phyloP scores from a whole-genome alignment of 2,797 vertebrate genomes.

The Microctenopoma stevenorrisi region DNA sequence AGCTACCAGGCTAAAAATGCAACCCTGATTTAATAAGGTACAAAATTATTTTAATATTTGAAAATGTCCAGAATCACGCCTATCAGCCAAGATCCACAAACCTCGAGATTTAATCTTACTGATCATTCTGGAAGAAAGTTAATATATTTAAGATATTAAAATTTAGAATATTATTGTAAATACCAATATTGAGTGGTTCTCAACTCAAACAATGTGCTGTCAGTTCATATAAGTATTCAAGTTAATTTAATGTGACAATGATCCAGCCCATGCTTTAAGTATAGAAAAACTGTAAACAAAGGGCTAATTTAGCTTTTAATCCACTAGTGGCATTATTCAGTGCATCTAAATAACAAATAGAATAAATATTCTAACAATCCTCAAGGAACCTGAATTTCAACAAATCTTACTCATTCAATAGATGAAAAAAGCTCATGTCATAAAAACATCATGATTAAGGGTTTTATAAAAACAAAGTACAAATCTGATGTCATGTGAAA shows the following conservation, averaged over 20 bases:
- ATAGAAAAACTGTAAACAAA: conserved; percentile 16
- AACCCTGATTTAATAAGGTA: background rate
- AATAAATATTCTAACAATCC: conserved; percentile 58
- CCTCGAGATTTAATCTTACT: background rate
- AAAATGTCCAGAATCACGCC: background rate
- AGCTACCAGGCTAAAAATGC: too few species aligned
- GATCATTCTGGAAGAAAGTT: too few species aligned
- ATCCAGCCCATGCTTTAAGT: conserved; percentile 24
- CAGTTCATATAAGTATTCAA: conserved; percentile 16
- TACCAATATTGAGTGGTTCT: background rate
- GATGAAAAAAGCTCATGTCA: background rate
- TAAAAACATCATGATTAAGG: conserved; percentile 49
- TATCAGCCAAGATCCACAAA: too few species aligned
- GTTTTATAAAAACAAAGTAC: conserved; percentile 61
- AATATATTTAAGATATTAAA: too few species aligned
- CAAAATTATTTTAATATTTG: background rate
- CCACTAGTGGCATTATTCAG: conserved; percentile 57
- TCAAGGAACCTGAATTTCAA: conserved; percentile 32
- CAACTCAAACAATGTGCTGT: background rate
- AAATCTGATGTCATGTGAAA: conserved; percentile 35
- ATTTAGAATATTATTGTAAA: background rate
- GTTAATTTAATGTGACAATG: conserved; percentile 44
- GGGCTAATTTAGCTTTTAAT: conserved; percentile 48
- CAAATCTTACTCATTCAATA: background rate
- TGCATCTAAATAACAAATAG: conserved; percentile 1